These are phyloP conservation scores for Apamea monoglypha DNA, from an alignment of 2,888 invertebrate genomes.

Conservation along the genomic window DNA sequence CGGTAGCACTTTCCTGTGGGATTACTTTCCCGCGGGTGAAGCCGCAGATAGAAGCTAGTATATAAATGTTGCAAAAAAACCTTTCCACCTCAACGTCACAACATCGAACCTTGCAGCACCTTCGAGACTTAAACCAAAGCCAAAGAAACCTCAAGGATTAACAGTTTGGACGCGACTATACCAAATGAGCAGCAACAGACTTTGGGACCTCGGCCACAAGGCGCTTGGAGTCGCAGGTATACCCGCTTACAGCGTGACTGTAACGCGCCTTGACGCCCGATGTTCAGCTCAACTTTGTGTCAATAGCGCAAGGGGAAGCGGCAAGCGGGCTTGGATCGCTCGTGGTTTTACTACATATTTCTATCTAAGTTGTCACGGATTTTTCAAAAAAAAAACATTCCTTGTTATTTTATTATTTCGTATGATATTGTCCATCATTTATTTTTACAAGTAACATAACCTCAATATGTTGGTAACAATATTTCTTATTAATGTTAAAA, in stretches of 20 bases:
- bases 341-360: neutral
- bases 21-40: neutral
- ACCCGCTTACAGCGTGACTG: slow-evolving; percentile 72
- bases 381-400: too few relatives aligned
- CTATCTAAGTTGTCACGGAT: too few relatives aligned
- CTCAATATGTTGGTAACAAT: neutral
- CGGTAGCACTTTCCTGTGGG: too few relatives aligned
- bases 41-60: neutral
- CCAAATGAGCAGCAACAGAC: slow-evolving; percentile 50
- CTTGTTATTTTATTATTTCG: neutral
- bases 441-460: neutral
- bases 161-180: slow-evolving; percentile 38
- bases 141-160: slow-evolving; percentile 53
- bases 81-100: neutral
- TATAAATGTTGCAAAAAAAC: neutral
- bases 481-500: neutral
- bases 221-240: slow-evolving; percentile 58
- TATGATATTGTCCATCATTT: neutral
- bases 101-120: neutral
- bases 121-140: slow-evolving; percentile 26
- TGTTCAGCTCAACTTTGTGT: slow-evolving; percentile 73
- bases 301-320: slow-evolving; percentile 45
- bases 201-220: slow-evolving; percentile 54
- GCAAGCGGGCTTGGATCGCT: slow-evolving; percentile 31
- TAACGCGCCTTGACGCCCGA: slow-evolving; percentile 81